These are phyloP conservation scores for Oeneis ivallda DNA, from an alignment of 2,888 invertebrate genomes.

Conservation along the genomic window DNA sequence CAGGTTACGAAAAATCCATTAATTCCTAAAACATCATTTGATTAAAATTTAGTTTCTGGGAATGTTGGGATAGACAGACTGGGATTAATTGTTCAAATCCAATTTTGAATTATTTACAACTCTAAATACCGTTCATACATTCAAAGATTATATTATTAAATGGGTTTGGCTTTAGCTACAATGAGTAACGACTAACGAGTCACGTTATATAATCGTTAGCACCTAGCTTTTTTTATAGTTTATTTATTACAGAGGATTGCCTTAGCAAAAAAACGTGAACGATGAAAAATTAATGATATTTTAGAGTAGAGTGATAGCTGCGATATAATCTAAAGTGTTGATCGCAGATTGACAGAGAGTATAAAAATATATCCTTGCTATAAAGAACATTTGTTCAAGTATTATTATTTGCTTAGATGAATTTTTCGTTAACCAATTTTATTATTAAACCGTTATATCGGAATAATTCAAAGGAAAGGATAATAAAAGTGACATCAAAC, in stretches of 20 bases:
- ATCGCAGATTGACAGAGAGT: no score
- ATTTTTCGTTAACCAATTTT: constrained; percentile 1
- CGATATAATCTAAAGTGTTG: no score
- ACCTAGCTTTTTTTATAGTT: no score
- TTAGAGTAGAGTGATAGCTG: no score
- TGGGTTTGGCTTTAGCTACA: background rate
- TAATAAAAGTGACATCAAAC: constrained; percentile 9
- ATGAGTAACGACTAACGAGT: background rate
- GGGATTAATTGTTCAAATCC: constrained; percentile 8
- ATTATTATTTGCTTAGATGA: background rate
- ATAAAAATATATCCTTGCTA: background rate
- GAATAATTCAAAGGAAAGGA: constrained; percentile 1
- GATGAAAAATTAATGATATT: no score
- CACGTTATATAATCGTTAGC: no score
- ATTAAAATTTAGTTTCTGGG: background rate
- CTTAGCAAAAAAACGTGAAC: no score
- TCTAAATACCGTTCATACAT: background rate
- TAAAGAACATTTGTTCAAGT: background rate
- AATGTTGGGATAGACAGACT: constrained; percentile 10
- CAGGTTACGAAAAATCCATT: background rate
- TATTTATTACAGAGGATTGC: no score
- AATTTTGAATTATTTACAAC: constrained; percentile 10
- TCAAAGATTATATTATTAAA: background rate
- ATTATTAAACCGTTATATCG: constrained; percentile 1
- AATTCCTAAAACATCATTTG: background rate